Percentiles rank a stretch among this genome's conserved stretches.
Conservation (phyloP, 2,797 vertebrate species). For the Sebastes miniatus region DNA sequence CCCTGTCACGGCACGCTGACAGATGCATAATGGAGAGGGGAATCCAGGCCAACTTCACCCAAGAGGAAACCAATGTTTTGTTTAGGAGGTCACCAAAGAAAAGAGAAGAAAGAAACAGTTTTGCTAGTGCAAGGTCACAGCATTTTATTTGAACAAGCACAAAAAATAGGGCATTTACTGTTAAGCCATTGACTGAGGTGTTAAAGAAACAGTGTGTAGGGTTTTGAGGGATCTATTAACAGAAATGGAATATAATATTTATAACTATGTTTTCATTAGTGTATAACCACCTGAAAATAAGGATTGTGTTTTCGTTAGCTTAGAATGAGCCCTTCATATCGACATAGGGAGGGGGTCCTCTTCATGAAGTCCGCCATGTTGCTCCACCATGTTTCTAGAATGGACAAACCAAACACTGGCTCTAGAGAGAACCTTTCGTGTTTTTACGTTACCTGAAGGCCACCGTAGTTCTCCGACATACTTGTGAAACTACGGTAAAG, state of each 20-base stretch:
- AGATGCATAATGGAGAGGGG: slow-evolving; percentile 13
- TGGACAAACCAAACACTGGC: too few relatives aligned
- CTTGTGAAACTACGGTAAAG: too few relatives aligned
- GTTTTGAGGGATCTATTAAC: neutral
- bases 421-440: too few relatives aligned
- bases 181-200: neutral
- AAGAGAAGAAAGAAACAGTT: neutral
- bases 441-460: too few relatives aligned
- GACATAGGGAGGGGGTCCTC: too few relatives aligned
- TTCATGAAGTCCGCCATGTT: too few relatives aligned
- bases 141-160: neutral
- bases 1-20: slow-evolving; percentile 1
- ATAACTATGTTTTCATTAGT: neutral
- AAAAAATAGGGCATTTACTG: neutral
- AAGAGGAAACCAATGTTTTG: neutral
- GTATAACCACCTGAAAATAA: neutral
- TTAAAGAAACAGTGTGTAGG: neutral
- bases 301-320: neutral
- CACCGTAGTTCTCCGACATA: too few relatives aligned
- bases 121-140: neutral
- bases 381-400: too few relatives aligned
- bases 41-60: neutral
- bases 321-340: neutral
- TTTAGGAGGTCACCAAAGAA: neutral
- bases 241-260: neutral